Percentiles rank a stretch among this genome's conserved stretches.
Evolutionary conservation across 2,113 vertebrate genomes (phyloP).

Genomic region (Actenoides lindsayi): DNA sequence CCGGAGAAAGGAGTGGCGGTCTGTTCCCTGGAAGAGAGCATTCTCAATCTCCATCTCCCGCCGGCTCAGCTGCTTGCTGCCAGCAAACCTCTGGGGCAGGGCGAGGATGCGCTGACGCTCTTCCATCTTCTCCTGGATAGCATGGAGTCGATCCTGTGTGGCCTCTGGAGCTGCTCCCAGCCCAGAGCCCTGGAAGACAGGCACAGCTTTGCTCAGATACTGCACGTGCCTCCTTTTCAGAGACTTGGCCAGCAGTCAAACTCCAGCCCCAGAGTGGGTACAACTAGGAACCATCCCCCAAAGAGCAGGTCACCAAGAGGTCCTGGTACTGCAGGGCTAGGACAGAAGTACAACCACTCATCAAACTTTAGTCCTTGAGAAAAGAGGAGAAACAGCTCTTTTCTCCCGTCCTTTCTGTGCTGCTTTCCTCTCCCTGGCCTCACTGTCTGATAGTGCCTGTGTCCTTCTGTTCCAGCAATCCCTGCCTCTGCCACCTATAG

Average conservation of each 20-base stretch:
- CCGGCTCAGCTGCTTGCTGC: conserved; percentile 88
- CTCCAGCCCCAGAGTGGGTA: not conserved
- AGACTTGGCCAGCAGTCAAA: not conserved
- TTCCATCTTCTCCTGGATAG: conserved; percentile 87
- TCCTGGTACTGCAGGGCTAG: not conserved
- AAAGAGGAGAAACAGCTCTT: not conserved
- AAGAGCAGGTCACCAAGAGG: not conserved
- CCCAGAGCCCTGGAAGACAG: conserved; percentile 74
- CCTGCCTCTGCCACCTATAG: not conserved
- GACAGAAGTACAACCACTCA: not conserved
- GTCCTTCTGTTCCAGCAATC: not conserved
- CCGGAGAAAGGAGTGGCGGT: conserved; percentile 86
- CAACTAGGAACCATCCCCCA: not conserved
- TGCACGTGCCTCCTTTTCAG: rapidly evolving
- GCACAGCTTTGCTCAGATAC: not conserved
- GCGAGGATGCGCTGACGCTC: conserved; percentile 83
- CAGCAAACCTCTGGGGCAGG: conserved; percentile 88
- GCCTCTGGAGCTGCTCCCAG: conserved; percentile 86
- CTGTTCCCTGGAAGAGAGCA: conserved; percentile 90
- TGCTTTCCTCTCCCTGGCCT: not conserved
- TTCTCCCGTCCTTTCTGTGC: not conserved
- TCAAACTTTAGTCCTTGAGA: not conserved
- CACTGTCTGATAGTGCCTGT: not conserved
- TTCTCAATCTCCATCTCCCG: conserved; percentile 96
- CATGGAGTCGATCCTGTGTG: conserved; percentile 81